Evolutionary conservation across 2,888 invertebrate species (phyloP).

Genomic region (Drosophila flavopinicola): DNA sequence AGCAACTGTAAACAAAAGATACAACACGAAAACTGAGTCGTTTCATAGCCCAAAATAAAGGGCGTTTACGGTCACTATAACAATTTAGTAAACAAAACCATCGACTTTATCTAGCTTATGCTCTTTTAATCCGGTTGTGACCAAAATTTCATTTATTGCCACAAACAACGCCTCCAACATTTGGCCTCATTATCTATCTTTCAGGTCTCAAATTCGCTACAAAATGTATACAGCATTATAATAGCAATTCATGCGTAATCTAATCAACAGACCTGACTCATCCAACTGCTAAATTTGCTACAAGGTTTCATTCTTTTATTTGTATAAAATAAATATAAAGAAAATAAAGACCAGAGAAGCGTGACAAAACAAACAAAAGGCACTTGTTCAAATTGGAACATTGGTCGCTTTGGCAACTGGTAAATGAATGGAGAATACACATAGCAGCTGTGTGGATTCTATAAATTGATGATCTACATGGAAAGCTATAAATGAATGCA

Average conservation of each 20-base stretch:
- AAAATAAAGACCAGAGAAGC: slow-evolving; percentile 46
- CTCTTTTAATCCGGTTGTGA: slow-evolving; percentile 2
- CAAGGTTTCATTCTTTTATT: slow-evolving; percentile 40
- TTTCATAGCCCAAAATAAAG: not conserved
- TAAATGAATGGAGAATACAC: slow-evolving; percentile 21
- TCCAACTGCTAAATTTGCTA: slow-evolving; percentile 19
- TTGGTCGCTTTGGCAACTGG: slow-evolving; percentile 6
- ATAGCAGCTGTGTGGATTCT: slow-evolving; percentile 6
- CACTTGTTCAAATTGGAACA: slow-evolving; percentile 65
- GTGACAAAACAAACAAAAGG: slow-evolving; percentile 48
- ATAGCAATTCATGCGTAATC: slow-evolving; percentile 34
- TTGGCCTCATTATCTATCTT: slow-evolving; percentile 37
- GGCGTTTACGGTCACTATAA: slow-evolving; percentile 13
- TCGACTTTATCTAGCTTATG: slow-evolving; percentile 20
- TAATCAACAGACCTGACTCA: slow-evolving; percentile 53
- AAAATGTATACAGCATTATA: not conserved
- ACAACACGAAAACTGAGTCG: not conserved
- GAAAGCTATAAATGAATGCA: slow-evolving; percentile 1
- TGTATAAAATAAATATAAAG: slow-evolving; percentile 19
- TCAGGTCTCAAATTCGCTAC: not conserved
- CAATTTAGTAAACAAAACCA: not conserved
- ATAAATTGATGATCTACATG: slow-evolving; percentile 5
- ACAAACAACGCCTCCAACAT: slow-evolving; percentile 35
- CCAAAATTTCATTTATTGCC: slow-evolving; percentile 9
- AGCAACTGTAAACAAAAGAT: not conserved